Evolutionary conservation across 2,888 invertebrate species (phyloP), one percentile per base, ranked within the genome.

Genomic region (Ischnus inquisitorius): DNA sequence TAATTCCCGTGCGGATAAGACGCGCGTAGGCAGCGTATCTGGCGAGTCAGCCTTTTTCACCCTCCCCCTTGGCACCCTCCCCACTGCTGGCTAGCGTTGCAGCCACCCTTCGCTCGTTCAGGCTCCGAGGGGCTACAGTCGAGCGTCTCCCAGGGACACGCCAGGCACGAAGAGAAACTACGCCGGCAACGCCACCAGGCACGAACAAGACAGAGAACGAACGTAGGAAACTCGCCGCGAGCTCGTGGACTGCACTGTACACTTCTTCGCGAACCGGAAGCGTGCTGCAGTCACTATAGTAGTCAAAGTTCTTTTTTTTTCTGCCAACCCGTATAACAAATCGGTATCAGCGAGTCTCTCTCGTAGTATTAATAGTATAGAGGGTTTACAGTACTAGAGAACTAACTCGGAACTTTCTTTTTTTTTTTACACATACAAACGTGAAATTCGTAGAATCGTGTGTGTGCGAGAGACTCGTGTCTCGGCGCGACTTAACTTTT

Each of bases 11-110:
- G 19, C 2, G 25, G 60, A 64, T 48, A 60, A 57, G 65, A 54
- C 79, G 19, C 43, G 54, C 12, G n/a, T 34, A 57, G 43, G 16
- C n/a, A 34, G 4, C 34, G 34, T 60, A 60, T 48, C 8, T 16
- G 16, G 46, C 60, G 41, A 48, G 34, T 60, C 60, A 12, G 41
- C 19, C 54, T 46, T 28, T 48, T 62, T 67, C 57, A 39, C 65
- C 60, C 46, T 79, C 54, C 79, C 41, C 78, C 34, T 67, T 39
- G n/a, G n/a, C n/a, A n/a, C n/a, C n/a, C 14, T 12, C 60, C 25
- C 10, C 34, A 68, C 39, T 14, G 48, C 69, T 46, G 22, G 74
- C 67, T 77, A n/a, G n/a, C 86, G 79, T 76, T 86, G 84, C 87
- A 85, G 85, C 85, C 83, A 54, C 78, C 77, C 74, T 71, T 72